A percentile compares a stretch with the other conserved stretches of the same genome.
These are phyloP conservation scores for Allolobophora icterica DNA, from an alignment of 2,888 invertebrate genomes.

Conservation along the genomic window DNA sequence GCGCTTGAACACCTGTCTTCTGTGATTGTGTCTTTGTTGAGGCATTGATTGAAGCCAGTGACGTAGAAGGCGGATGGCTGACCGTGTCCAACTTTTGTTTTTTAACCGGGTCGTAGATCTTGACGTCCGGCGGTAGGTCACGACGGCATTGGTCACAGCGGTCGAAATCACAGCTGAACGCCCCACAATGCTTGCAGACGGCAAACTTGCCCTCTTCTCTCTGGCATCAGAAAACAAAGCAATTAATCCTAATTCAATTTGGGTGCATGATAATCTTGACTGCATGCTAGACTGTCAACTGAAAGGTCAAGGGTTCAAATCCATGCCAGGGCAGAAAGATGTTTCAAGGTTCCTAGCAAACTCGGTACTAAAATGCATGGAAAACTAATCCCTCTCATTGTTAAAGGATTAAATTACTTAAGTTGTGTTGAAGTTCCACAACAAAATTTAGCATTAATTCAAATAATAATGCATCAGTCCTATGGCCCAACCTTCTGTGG, in stretches of 20 bases:
- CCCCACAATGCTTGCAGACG: conserved; percentile 81
- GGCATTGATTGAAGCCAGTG: neutral
- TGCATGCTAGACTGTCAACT: neutral
- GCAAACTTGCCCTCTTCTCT: conserved; percentile 47
- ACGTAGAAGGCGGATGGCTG: neutral
- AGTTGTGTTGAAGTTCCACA: neutral
- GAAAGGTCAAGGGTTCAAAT: neutral
- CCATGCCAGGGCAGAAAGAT: no score
- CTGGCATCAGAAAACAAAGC: conserved; percentile 27
- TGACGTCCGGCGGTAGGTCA: conserved; percentile 57
- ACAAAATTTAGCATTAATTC: neutral
- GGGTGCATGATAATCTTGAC: neutral
- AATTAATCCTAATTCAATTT: neutral
- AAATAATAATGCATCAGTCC: neutral
- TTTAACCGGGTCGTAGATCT: conserved; percentile 39
- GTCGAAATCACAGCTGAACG: conserved; percentile 79
- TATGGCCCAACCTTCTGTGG: no score
- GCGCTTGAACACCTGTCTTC: neutral
- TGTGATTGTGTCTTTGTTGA: neutral
- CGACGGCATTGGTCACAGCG: conserved; percentile 75
- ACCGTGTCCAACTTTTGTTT: neutral
- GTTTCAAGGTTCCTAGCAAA: no score
- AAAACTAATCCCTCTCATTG: no score
- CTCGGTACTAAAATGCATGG: neutral
- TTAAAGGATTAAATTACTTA: no score